phyloP scores from a whole-genome alignment of 2,113 vertebrate genomes.

The Cinclus mexicanus region DNA sequence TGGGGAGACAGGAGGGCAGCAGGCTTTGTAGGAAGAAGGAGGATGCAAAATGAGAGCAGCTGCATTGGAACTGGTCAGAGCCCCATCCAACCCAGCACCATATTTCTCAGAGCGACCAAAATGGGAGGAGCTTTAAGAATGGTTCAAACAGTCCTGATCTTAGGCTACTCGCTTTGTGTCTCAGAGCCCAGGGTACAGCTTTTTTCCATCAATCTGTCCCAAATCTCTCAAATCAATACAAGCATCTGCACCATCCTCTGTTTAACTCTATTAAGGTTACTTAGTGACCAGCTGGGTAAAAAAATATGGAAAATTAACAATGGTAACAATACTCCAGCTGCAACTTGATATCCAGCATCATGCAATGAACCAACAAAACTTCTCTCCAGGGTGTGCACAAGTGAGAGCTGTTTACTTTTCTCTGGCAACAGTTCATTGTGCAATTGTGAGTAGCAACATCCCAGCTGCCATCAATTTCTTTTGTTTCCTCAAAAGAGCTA shows the following conservation, averaged over 20 bases:
- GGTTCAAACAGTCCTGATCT: background rate
- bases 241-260: background rate
- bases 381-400: fast-evolving
- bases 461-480: background rate
- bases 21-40: background rate
- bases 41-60: background rate
- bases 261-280: background rate
- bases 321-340: background rate
- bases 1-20: background rate
- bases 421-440: background rate
- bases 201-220: background rate
- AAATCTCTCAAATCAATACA: background rate
- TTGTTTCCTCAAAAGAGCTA: background rate
- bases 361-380: background rate
- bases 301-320: background rate
- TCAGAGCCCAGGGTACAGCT: background rate
- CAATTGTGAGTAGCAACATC: background rate
- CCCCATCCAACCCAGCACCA: background rate
- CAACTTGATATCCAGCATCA: background rate
- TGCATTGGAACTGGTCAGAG: fast-evolving
- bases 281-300: background rate
- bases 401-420: background rate
- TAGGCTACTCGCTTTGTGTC: background rate
- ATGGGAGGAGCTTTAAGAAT: background rate
- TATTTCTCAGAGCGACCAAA: background rate